Base-by-base conservation (phyloP, 53 echinoderm and acorn worm species). In the Antedon mediterranea region DNA sequence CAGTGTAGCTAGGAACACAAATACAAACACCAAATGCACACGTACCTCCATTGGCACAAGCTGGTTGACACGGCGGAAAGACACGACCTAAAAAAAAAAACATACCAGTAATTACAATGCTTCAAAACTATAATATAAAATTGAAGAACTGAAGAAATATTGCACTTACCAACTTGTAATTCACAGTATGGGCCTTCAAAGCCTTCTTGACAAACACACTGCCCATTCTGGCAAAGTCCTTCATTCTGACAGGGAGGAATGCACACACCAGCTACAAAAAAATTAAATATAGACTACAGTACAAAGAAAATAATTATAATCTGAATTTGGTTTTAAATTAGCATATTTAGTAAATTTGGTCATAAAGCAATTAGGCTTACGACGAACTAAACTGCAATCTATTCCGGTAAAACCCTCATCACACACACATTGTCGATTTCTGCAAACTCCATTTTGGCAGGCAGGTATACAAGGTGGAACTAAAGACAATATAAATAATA, bases 391-490 rank as follows among this genome's bases (percentile, higher is more conserved):
- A 57, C 57, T 57, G 57, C 57, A 57, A 57, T 57, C 57, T 6
- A 57, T 57, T 31, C 93, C 93, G 33, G 74, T 82, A 74, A 75
- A 86, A n/a, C 88, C 88, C 28, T 73, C 77, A 11, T 79, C 84
- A 82, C 93, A 93, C 6, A 84, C 31, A 34, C 93, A 93, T 43
- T 76, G 79, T 6, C 93, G 90, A 0, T 82, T 57, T 7, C 43
- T 29, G 71, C 95, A 94, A 5, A 91, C 95, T 34, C 95, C 91
- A 73, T 94, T 94, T 18, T 82, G 71, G 72, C 95, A 94, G 18
- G 79, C 43, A 42, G 95, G 95, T 30, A 71, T 77, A 73, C 95
- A 94, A 13, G 88, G 78, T 75, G 43, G 73, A 73, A 87, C 87
- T 84, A 76, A 26, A 79, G 41, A 41, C 41, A 41, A n/a, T n/a